Percentiles rank a stretch among this genome's conserved stretches.
Conservation (phyloP, 2,113 vertebrate genomes). For the Melanerpes aurifrons region DNA sequence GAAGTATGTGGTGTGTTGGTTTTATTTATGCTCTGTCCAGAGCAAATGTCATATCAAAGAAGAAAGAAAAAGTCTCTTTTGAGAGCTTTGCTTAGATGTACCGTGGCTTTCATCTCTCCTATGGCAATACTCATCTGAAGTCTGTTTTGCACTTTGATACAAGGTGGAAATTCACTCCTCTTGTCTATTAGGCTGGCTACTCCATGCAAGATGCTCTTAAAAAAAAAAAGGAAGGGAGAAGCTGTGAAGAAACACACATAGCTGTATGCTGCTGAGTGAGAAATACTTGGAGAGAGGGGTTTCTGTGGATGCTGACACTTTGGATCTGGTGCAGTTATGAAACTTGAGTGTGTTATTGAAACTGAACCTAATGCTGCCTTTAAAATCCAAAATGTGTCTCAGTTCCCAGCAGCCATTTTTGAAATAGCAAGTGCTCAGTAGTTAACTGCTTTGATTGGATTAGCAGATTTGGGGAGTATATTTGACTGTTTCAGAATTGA, state of each 20-base stretch:
- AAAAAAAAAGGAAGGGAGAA: background rate
- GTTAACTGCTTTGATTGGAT: background rate
- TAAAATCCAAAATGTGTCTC: background rate
- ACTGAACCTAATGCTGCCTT: background rate
- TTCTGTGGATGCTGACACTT: background rate
- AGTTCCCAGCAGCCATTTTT: background rate
- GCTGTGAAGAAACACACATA: background rate
- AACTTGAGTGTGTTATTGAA: background rate
- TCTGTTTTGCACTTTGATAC: background rate
- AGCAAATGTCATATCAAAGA: background rate
- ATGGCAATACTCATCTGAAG: background rate
- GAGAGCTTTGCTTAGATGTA: background rate
- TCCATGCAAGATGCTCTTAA: background rate
- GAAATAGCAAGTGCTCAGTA: background rate
- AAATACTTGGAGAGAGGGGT: background rate
- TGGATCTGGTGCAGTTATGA: background rate
- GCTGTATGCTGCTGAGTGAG: background rate
- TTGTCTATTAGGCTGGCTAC: background rate
- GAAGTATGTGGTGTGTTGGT: background rate
- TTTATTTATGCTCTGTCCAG: background rate
- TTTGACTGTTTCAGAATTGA: background rate
- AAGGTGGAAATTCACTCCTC: background rate
- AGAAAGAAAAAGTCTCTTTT: background rate
- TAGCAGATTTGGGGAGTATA: conserved; percentile 19
- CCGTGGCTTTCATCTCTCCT: background rate